phyloP scores from a whole-genome alignment of 2,797 vertebrate species.

The Chromobotia macracanthus region DNA sequence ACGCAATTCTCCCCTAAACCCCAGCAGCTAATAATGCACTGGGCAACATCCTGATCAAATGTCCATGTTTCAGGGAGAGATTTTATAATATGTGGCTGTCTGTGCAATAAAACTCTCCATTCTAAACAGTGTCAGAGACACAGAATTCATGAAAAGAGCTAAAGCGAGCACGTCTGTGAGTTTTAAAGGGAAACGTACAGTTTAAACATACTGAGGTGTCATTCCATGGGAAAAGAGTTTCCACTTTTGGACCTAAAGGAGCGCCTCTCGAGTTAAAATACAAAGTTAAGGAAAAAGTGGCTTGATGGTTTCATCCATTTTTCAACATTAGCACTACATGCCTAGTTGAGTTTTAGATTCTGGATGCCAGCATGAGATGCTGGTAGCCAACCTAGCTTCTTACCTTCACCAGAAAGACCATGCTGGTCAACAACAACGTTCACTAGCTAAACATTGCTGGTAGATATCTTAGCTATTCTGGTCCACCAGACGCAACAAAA shows the following conservation, averaged over 20 bases:
- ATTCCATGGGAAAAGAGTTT: too few species aligned
- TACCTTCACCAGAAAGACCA: neutral
- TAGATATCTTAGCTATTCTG: neutral
- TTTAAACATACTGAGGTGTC: too few species aligned
- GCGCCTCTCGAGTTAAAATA: too few species aligned
- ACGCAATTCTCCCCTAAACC: constrained; percentile 66
- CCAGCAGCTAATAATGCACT: constrained; percentile 16
- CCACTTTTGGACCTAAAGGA: too few species aligned
- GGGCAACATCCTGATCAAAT: constrained; percentile 37
- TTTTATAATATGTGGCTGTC: neutral
- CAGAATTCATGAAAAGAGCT: neutral
- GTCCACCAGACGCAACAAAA: neutral
- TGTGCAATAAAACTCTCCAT: constrained; percentile 23
- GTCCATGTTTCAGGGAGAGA: constrained; percentile 2
- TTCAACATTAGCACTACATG: neutral
- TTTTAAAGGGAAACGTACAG: too few species aligned
- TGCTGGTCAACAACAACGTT: too few species aligned
- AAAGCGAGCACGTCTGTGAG: neutral
- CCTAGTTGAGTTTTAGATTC: neutral
- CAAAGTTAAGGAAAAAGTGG: neutral
- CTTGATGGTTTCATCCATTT: neutral
- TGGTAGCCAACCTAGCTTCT: neutral
- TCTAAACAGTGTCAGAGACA: neutral
- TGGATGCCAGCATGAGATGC: neutral
- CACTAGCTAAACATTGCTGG: too few species aligned